Conservation (phyloP, 2,113 vertebrate genomes). For the Rafetus swinhoei region DNA sequence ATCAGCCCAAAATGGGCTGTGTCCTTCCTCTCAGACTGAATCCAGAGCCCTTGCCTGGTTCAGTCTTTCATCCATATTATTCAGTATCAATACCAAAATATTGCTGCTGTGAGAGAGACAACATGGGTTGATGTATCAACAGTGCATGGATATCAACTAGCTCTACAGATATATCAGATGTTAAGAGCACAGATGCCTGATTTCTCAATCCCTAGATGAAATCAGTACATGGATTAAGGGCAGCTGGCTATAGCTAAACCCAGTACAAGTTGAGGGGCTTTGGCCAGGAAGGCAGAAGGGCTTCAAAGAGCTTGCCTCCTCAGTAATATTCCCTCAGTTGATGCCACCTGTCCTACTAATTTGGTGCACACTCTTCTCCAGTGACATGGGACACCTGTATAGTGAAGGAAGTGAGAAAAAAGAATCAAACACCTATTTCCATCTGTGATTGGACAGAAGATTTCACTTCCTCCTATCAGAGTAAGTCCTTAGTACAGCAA, state of each 20-base stretch:
- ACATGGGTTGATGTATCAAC: neutral
- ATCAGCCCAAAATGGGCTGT: neutral
- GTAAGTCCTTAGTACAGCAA: neutral
- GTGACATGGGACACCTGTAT: neutral
- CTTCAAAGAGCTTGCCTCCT: neutral
- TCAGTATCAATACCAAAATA: neutral
- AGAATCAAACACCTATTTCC: neutral
- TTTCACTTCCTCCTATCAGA: neutral
- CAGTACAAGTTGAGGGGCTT: neutral
- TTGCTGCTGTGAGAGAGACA: neutral
- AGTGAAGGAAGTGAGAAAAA: neutral
- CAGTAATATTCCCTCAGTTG: neutral
- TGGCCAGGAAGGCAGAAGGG: neutral
- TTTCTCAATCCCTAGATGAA: neutral
- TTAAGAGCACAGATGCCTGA: neutral
- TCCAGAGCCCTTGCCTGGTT: neutral
- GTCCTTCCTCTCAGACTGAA: neutral
- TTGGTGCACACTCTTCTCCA: neutral
- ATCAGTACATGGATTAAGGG: neutral
- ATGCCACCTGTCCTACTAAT: fast-evolving
- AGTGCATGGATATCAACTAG: neutral
- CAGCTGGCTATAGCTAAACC: neutral
- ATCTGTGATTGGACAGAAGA: neutral
- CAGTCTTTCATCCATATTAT: neutral
- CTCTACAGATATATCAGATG: neutral